Conservation (phyloP, 2,888 invertebrate species). For the Nephrotoma guestfalica region DNA sequence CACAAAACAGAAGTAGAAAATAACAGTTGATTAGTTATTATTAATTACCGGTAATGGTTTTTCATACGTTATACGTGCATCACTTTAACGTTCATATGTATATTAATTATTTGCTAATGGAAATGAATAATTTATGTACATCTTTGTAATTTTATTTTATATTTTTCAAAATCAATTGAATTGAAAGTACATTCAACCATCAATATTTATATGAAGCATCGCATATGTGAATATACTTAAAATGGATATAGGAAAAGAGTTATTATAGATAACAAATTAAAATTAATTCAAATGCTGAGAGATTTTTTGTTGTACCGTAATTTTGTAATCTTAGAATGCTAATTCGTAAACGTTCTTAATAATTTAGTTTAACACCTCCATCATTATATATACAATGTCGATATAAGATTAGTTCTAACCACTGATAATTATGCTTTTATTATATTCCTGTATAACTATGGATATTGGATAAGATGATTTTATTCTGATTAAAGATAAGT, state of each 20-base stretch:
- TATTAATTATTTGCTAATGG: not conserved
- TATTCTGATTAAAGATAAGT: not conserved
- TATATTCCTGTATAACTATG: not conserved
- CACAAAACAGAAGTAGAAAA: not conserved
- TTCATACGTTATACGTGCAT: not conserved
- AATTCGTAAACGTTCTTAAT: not conserved
- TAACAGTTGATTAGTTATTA: not conserved
- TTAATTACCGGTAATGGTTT: not conserved
- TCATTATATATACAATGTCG: not conserved
- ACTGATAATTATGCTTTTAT: not conserved
- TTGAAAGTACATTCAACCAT: not conserved
- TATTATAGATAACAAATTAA: not conserved
- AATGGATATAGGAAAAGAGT: not conserved
- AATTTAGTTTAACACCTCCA: not conserved
- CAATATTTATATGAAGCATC: not conserved
- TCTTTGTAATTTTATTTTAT: not conserved
- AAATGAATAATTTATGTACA: not conserved
- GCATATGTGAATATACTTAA: not conserved
- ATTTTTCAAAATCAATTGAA: not conserved
- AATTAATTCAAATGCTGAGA: not conserved
- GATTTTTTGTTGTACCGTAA: not conserved
- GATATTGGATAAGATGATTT: not conserved
- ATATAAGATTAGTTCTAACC: not conserved
- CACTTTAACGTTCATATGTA: not conserved
- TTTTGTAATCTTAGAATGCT: not conserved